These are phyloP conservation scores for Prochilodus magdalenae DNA, from an alignment of 2,113 vertebrate genomes.

Conservation along the genomic window DNA sequence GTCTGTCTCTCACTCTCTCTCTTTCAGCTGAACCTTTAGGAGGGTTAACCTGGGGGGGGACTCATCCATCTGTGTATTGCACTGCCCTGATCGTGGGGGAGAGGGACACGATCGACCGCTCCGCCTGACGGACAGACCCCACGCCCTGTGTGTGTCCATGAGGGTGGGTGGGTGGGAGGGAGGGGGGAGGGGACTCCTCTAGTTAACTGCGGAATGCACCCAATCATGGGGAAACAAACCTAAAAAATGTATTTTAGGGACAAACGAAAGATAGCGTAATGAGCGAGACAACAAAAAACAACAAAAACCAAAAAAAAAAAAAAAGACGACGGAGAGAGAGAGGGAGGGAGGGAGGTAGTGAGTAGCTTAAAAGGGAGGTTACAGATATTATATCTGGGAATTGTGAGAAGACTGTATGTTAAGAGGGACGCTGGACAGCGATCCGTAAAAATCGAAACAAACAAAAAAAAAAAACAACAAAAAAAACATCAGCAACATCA, in stretches of 20 bases:
- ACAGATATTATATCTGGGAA: slow-evolving; percentile 46
- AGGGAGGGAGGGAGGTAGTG: slow-evolving; percentile 42
- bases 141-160: slow-evolving; percentile 83
- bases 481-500: neutral
- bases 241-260: slow-evolving; percentile 50
- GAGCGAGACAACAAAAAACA: neutral
- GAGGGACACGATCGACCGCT: slow-evolving; percentile 79
- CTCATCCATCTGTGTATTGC: slow-evolving; percentile 88
- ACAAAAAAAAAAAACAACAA: no score
- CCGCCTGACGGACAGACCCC: slow-evolving; percentile 81
- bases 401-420: slow-evolving; percentile 18
- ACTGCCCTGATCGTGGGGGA: slow-evolving; percentile 88
- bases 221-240: slow-evolving; percentile 66
- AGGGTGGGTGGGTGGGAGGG: slow-evolving; percentile 78
- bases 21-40: slow-evolving; percentile 82
- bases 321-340: slow-evolving; percentile 7
- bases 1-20: neutral
- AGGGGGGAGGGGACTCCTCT: slow-evolving; percentile 78
- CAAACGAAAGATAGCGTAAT: slow-evolving; percentile 45
- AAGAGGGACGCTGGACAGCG: slow-evolving; percentile 30
- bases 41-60: slow-evolving; percentile 85
- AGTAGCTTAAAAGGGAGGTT: slow-evolving; percentile 31
- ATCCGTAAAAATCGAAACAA: neutral
- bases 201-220: slow-evolving; percentile 80
- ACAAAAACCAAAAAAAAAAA: neutral